Evolutionary conservation across 2,113 vertebrate species (phyloP).

Genomic region (Antechinus flavipes): DNA sequence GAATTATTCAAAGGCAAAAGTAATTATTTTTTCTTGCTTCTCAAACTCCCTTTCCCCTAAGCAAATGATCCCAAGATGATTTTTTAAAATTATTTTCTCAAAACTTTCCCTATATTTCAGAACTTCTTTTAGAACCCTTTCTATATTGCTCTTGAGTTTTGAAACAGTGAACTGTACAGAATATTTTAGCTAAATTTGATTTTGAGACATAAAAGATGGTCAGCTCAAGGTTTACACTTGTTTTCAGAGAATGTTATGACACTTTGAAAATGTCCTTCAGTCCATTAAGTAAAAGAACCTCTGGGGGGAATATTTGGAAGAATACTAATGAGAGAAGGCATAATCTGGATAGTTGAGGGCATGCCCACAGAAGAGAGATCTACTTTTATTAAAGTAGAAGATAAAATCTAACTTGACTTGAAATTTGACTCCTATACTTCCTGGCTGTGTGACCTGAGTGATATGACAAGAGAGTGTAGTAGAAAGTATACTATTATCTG

Average conservation of each 20-base stretch:
- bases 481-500: neutral
- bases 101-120: neutral
- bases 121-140: slow-evolving; percentile 27
- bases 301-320: neutral
- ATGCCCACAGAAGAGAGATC: neutral
- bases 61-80: neutral
- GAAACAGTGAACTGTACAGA: neutral
- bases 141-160: neutral
- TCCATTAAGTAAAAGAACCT: neutral
- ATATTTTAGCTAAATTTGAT: slow-evolving; percentile 31
- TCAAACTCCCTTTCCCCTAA: slow-evolving; percentile 12
- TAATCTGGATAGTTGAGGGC: neutral
- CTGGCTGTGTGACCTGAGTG: neutral
- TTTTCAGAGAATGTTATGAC: neutral
- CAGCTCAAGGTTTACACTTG: neutral
- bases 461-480: neutral
- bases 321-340: neutral
- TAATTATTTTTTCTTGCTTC: slow-evolving; percentile 17
- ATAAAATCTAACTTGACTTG: neutral
- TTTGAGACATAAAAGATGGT: neutral
- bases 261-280: neutral
- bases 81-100: neutral
- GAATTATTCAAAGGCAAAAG: neutral
- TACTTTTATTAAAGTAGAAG: neutral
- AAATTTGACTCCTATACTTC: neutral